Evolutionary conservation across 2,113 vertebrate species (phyloP).

Genomic region (Zeus faber): DNA sequence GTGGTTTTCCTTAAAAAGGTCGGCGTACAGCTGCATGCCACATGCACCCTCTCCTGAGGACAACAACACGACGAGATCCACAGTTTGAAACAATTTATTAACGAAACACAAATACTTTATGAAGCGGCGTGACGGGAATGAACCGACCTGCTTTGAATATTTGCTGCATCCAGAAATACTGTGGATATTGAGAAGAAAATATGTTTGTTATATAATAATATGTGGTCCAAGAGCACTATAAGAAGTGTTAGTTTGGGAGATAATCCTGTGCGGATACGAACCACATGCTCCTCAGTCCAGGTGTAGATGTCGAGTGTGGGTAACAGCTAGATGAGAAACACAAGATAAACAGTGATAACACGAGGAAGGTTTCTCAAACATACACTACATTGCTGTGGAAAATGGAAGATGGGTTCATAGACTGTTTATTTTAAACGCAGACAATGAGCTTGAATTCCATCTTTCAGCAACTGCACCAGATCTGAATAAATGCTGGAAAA

Average conservation of each 20-base stretch:
- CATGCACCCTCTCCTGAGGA: slow-evolving; percentile 75
- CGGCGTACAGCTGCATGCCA: slow-evolving; percentile 85
- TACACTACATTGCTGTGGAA: slow-evolving; percentile 2
- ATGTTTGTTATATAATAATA: background rate
- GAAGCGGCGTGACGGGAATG: slow-evolving; percentile 7
- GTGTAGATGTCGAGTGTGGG: slow-evolving; percentile 92
- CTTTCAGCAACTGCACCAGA: slow-evolving; percentile 21
- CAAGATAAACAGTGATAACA: slow-evolving; percentile 46
- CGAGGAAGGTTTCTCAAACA: background rate
- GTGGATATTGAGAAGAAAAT: slow-evolving; percentile 25
- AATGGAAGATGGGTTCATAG: slow-evolving; percentile 3
- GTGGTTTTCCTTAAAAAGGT: slow-evolving; percentile 92
- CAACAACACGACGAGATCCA: background rate
- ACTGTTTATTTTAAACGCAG: background rate
- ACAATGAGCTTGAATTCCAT: background rate
- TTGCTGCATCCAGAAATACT: slow-evolving; percentile 97
- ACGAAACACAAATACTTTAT: background rate
- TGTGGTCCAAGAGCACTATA: too few species aligned
- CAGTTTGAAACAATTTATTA: background rate
- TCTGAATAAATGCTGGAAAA: slow-evolving; percentile 47
- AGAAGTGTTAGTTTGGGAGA: background rate
- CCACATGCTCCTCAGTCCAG: slow-evolving; percentile 97
- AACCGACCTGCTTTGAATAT: slow-evolving; percentile 87
- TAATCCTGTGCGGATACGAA: slow-evolving; percentile 74
- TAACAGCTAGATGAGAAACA: slow-evolving; percentile 84